Percentiles rank a stretch among this genome's conserved stretches.
Conservation (phyloP, 2,888 invertebrate genomes). For the Diarsia mendica region DNA sequence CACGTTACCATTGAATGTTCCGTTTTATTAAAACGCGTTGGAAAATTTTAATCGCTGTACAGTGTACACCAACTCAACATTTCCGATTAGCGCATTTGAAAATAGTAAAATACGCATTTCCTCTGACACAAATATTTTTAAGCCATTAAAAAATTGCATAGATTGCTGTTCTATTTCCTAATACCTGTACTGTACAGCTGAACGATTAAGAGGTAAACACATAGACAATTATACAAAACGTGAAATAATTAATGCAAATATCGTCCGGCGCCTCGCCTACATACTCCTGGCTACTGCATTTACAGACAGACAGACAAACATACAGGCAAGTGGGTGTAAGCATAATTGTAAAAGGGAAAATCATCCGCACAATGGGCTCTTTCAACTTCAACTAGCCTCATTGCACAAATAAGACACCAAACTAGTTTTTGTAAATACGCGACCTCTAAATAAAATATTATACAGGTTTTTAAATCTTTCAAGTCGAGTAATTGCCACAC, state of each 20-base stretch:
- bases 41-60: conserved; percentile 25
- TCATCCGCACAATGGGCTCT: conserved; percentile 49
- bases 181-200: conserved; percentile 39
- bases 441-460: conserved; percentile 48
- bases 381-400: conserved; percentile 49
- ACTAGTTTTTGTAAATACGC: conserved; percentile 56
- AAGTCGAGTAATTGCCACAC: conserved; percentile 53
- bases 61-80: conserved; percentile 8
- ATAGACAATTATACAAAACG: conserved; percentile 58
- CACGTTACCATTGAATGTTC: conserved; percentile 13
- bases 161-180: conserved; percentile 27
- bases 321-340: conserved; percentile 56
- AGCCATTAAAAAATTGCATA: conserved; percentile 37
- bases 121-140: conserved; percentile 46
- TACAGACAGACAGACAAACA: conserved; percentile 66
- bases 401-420: conserved; percentile 55
- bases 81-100: conserved; percentile 18
- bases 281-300: conserved; percentile 55
- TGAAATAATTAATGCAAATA: conserved; percentile 72
- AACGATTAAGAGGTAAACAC: conserved; percentile 51
- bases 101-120: conserved; percentile 47
- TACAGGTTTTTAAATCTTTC: conserved; percentile 41
- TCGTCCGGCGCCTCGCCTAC: conserved; percentile 73
- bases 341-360: conserved; percentile 65
- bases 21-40: conserved; percentile 9